phyloP scores from a whole-genome alignment of 2,797 vertebrate species.

The Gobionotothen gibberifrons region DNA sequence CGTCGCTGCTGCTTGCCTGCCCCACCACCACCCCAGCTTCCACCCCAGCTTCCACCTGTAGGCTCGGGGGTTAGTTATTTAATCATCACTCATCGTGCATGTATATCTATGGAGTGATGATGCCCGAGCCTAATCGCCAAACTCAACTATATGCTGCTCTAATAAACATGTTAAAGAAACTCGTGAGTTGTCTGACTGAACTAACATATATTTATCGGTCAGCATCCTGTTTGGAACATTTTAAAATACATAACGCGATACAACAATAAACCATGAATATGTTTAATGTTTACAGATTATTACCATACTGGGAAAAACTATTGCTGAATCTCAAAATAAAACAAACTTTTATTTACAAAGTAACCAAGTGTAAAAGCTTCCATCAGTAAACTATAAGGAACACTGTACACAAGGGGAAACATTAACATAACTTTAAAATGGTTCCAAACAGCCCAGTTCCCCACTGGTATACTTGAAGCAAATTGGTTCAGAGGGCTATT shows the following conservation, averaged over 20 bases:
- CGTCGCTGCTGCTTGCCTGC: too few species aligned
- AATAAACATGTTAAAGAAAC: too few species aligned
- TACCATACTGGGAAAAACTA: neutral
- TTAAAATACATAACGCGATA: neutral
- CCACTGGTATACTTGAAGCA: constrained; percentile 42
- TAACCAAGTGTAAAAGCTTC: neutral
- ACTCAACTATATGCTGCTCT: too few species aligned
- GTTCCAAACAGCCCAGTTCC: constrained; percentile 34
- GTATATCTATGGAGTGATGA: too few species aligned
- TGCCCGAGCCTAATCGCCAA: too few species aligned
- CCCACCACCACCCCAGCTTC: too few species aligned
- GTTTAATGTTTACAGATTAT: neutral
- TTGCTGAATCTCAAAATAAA: constrained; percentile 1
- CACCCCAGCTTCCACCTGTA: too few species aligned
- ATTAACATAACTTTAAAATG: constrained; percentile 49
- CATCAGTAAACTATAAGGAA: neutral
- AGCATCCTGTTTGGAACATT: neutral
- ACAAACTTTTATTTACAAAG: constrained; percentile 6
- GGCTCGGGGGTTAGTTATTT: too few species aligned
- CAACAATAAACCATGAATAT: neutral
- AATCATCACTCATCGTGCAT: too few species aligned
- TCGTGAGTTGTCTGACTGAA: too few species aligned
- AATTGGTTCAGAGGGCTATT: constrained; percentile 59
- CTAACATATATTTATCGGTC: neutral
- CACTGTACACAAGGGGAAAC: constrained; percentile 25